Conservation (phyloP, 2,113 vertebrate species). For the Dasyurus viverrinus region DNA sequence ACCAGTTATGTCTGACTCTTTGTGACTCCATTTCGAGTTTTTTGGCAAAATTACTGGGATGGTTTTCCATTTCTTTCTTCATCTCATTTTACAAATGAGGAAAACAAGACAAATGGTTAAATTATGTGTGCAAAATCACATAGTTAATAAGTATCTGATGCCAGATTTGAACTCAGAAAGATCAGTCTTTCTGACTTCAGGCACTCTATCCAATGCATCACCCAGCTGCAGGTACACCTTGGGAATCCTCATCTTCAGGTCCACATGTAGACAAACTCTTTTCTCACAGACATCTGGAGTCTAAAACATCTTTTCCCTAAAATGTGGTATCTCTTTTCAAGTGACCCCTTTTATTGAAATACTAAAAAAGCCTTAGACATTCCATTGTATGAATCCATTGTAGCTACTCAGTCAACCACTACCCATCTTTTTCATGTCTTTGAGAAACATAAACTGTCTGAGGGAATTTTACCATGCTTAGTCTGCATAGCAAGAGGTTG, state of each 20-base stretch:
- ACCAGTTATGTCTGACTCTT: background rate
- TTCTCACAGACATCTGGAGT: background rate
- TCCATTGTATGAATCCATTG: too few relatives aligned
- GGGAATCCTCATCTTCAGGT: background rate
- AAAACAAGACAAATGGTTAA: background rate
- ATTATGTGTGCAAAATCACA: background rate
- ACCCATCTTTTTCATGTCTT: too few relatives aligned
- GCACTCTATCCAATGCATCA: background rate
- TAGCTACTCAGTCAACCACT: too few relatives aligned
- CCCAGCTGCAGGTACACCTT: background rate
- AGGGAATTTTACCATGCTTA: too few relatives aligned
- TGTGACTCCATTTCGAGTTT: background rate
- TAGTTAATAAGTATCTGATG: background rate
- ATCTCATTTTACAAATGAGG: background rate
- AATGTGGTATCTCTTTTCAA: background rate
- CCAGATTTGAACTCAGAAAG: background rate
- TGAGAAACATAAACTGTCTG: too few relatives aligned
- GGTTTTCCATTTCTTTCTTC: background rate
- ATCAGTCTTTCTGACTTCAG: background rate
- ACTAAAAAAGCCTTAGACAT: too few relatives aligned
- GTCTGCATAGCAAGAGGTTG: too few relatives aligned
- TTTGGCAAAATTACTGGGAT: background rate
- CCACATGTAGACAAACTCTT: background rate
- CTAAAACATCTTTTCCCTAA: background rate
- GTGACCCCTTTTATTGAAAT: background rate